phyloP scores from a whole-genome alignment of 2,113 vertebrate genomes.

The Ardeotis arabs region DNA sequence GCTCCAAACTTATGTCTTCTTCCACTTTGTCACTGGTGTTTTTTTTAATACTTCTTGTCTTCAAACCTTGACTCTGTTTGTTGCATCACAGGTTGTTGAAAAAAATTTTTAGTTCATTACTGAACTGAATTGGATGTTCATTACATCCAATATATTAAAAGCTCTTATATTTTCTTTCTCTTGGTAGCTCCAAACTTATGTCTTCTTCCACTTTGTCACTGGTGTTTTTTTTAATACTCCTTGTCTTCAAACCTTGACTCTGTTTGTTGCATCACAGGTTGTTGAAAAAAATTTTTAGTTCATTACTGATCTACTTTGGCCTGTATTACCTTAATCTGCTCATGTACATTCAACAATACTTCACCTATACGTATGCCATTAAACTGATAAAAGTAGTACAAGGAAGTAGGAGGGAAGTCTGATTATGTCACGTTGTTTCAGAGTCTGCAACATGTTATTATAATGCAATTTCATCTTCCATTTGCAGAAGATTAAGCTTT shows the following conservation, averaged over 20 bases:
- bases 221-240: neutral
- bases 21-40: neutral
- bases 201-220: neutral
- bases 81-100: neutral
- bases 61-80: neutral
- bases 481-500: neutral
- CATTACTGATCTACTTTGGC: neutral
- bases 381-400: neutral
- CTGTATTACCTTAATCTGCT: neutral
- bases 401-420: neutral
- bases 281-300: neutral
- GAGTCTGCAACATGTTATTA: neutral
- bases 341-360: neutral
- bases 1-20: neutral
- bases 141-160: neutral
- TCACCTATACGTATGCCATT: neutral
- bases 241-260: neutral
- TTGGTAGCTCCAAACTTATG: accelerated
- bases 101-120: neutral
- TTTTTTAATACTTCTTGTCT: neutral
- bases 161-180: neutral
- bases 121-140: neutral
- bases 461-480: neutral
- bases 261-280: neutral
- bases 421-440: neutral